Percentiles rank a stretch among this genome's conserved stretches.
Evolutionary conservation across 2,797 vertebrate species (phyloP).

Genomic region (Gallinago stenura): DNA sequence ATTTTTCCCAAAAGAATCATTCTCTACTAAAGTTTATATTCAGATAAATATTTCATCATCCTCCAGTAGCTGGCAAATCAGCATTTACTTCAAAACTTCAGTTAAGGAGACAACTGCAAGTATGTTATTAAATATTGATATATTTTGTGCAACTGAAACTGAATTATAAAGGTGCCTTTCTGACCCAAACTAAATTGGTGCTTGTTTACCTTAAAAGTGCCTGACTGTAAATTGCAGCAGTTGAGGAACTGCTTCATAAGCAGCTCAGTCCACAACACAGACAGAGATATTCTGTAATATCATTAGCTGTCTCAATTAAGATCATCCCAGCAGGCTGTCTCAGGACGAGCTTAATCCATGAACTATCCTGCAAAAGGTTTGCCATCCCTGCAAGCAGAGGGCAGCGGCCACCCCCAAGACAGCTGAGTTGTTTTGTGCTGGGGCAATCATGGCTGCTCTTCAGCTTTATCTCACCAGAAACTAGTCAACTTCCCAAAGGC

Average conservation of each 20-base stretch:
- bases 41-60: slow-evolving; percentile 31
- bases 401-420: neutral
- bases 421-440: accelerated
- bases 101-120: neutral
- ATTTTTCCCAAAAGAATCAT: neutral
- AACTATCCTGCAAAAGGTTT: neutral
- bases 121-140: neutral
- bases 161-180: neutral
- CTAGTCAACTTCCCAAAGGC: neutral
- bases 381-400: neutral
- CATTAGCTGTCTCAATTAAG: neutral
- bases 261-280: neutral
- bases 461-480: neutral
- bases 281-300: neutral
- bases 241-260: neutral
- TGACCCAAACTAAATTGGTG: neutral
- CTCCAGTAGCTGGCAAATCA: neutral
- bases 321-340: neutral
- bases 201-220: slow-evolving; percentile 14
- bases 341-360: neutral
- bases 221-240: neutral
- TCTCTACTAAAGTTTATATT: neutral
- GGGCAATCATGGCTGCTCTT: neutral
- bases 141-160: neutral
- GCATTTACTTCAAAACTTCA: neutral